Conservation (phyloP, 2,888 invertebrate species). For the Reticulitermes lucifugus region DNA sequence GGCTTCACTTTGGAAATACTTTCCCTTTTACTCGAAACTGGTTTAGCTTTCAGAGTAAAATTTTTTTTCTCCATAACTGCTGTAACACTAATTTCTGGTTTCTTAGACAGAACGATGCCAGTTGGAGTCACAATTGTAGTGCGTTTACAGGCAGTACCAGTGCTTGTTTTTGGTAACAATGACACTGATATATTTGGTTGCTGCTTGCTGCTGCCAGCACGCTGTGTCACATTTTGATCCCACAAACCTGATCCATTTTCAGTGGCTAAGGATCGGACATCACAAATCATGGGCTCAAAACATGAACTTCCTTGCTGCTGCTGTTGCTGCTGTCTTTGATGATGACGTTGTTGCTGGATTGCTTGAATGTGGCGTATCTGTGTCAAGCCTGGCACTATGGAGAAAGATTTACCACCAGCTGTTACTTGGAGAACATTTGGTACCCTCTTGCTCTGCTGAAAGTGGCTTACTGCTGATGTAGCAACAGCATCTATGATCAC, state of each 20-base stretch:
- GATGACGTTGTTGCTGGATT: slow-evolving; percentile 56
- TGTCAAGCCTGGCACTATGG: slow-evolving; percentile 41
- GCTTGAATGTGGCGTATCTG: slow-evolving; percentile 58
- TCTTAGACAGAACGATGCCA: slow-evolving; percentile 49
- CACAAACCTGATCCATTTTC: slow-evolving; percentile 43
- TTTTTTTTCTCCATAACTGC: slow-evolving; percentile 46
- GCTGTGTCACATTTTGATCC: slow-evolving; percentile 34
- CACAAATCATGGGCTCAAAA: slow-evolving; percentile 63
- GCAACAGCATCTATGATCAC: background rate
- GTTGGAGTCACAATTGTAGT: slow-evolving; percentile 50
- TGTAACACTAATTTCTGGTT: slow-evolving; percentile 49
- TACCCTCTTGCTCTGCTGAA: slow-evolving; percentile 63
- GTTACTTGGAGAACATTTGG: slow-evolving; percentile 79
- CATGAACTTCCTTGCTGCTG: background rate
- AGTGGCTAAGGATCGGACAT: slow-evolving; percentile 59
- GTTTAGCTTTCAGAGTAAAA: slow-evolving; percentile 28
- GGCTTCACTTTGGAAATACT: slow-evolving; percentile 19
- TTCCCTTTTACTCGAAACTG: slow-evolving; percentile 17
- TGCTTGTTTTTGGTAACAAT: slow-evolving; percentile 71
- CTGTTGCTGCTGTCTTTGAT: slow-evolving; percentile 1
- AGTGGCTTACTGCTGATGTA: background rate
- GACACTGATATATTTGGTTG: slow-evolving; percentile 62
- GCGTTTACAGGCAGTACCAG: slow-evolving; percentile 37
- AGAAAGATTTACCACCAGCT: slow-evolving; percentile 80
- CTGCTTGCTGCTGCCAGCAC: slow-evolving; percentile 57